phyloP scores from a whole-genome alignment of 1,140 invertebrate species.

The Leptinotarsa texana region DNA sequence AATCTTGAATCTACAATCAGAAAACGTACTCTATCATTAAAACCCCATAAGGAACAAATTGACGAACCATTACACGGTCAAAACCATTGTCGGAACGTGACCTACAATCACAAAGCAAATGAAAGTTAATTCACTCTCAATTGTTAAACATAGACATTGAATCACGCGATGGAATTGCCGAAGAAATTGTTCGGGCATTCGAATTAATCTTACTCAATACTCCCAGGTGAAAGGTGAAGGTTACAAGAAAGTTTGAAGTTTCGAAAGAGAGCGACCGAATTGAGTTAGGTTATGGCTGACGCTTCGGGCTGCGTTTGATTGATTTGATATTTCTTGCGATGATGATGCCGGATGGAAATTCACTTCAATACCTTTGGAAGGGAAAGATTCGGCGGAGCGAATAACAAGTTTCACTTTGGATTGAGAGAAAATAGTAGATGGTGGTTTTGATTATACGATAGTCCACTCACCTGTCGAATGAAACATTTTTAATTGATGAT shows the following conservation, averaged over 20 bases:
- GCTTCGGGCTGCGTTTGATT: background rate
- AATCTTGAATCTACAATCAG: too few relatives aligned
- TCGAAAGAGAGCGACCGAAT: conserved; percentile 11
- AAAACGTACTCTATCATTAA: too few relatives aligned
- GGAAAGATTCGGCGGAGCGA: background rate
- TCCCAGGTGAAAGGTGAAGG: conserved; percentile 21
- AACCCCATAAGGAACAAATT: background rate
- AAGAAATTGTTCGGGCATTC: background rate
- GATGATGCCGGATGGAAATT: background rate
- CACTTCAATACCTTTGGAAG: background rate
- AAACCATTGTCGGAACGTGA: background rate
- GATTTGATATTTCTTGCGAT: background rate
- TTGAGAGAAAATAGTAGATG: background rate
- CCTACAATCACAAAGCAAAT: background rate
- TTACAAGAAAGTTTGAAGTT: conserved; percentile 22
- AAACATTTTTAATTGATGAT: too few relatives aligned
- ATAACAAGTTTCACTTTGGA: background rate
- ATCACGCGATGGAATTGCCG: background rate
- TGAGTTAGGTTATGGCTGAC: conserved; percentile 15
- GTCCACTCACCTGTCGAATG: too few relatives aligned
- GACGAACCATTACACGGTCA: background rate
- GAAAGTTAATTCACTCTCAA: conserved; percentile 3
- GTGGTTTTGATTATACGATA: background rate
- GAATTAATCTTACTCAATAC: conserved; percentile 23
- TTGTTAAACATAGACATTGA: conserved; percentile 1